phyloP scores from a whole-genome alignment of 2,797 vertebrate genomes.

The Limosa lapponica region DNA sequence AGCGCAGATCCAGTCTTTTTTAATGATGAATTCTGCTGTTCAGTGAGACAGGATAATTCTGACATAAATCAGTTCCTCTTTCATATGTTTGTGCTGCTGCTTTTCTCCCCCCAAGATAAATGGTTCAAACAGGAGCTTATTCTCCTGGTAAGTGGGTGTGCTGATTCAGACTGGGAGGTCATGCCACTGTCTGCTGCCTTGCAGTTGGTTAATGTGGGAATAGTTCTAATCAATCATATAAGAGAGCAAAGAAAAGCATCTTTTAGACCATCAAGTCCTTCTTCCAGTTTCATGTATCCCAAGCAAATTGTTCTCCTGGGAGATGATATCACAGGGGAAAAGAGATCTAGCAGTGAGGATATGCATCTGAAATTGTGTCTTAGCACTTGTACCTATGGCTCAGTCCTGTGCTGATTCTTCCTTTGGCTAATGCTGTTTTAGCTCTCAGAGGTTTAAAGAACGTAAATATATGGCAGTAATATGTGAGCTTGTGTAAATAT shows the following conservation, averaged over 20 bases:
- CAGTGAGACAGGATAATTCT: slow-evolving; percentile 16
- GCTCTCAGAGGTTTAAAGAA: neutral
- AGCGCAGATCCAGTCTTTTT: neutral
- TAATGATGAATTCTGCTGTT: slow-evolving; percentile 36
- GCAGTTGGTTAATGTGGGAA: neutral
- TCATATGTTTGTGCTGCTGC: neutral
- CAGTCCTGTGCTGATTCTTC: neutral
- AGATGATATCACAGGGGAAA: neutral
- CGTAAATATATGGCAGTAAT: neutral
- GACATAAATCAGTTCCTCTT: slow-evolving; percentile 51
- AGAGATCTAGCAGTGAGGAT: neutral
- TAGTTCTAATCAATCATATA: slow-evolving; percentile 15
- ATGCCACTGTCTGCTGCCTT: neutral
- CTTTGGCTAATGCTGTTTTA: neutral
- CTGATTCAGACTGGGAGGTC: slow-evolving; percentile 32
- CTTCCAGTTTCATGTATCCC: neutral
- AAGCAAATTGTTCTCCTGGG: slow-evolving; percentile 10
- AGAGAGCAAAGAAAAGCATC: neutral
- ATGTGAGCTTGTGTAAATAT: neutral
- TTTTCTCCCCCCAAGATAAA: slow-evolving; percentile 34
- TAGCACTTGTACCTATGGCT: neutral
- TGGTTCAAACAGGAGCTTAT: slow-evolving; percentile 7
- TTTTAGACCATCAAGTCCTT: neutral
- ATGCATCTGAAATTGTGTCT: neutral
- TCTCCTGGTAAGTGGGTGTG: slow-evolving; percentile 11